phyloP scores from a whole-genome alignment of 2,797 vertebrate species.

The Eulemur albifrons region DNA sequence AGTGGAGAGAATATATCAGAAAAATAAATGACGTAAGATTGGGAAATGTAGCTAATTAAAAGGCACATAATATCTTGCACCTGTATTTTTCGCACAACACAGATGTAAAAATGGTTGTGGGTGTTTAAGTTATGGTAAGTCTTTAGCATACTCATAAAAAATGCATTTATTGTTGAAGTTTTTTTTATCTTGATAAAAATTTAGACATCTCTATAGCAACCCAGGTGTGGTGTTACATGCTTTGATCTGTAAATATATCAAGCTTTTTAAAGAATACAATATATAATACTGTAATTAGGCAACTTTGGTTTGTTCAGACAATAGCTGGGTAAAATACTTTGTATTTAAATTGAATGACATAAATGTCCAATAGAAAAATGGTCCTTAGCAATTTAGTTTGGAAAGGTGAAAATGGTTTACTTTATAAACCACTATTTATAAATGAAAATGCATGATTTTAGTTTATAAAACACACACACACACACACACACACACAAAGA shows the following conservation, averaged over 20 bases:
- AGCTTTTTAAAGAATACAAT: conserved; percentile 52
- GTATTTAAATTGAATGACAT: conserved; percentile 20
- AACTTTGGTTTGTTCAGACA: conserved; percentile 34
- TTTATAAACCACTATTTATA: neutral
- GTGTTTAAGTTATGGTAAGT: neutral
- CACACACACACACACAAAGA: neutral
- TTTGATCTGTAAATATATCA: conserved; percentile 55
- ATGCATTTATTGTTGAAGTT: neutral
- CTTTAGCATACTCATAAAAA: conserved; percentile 49
- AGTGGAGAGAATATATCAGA: neutral
- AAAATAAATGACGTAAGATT: neutral
- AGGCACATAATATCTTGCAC: neutral
- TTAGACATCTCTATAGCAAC: conserved; percentile 77
- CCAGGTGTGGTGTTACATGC: neutral
- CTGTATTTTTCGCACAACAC: neutral
- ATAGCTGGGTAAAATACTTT: conserved; percentile 26
- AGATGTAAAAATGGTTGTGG: neutral
- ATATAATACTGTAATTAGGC: conserved; percentile 44
- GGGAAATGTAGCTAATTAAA: neutral
- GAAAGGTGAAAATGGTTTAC: conserved; percentile 19
- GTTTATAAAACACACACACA: neutral
- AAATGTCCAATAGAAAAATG: neutral
- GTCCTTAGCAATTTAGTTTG: neutral
- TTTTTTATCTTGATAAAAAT: conserved; percentile 69
- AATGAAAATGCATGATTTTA: neutral